Evolutionary conservation across 1,140 invertebrate genomes (phyloP).

Genomic region (Drosophila trapezifrons): DNA sequence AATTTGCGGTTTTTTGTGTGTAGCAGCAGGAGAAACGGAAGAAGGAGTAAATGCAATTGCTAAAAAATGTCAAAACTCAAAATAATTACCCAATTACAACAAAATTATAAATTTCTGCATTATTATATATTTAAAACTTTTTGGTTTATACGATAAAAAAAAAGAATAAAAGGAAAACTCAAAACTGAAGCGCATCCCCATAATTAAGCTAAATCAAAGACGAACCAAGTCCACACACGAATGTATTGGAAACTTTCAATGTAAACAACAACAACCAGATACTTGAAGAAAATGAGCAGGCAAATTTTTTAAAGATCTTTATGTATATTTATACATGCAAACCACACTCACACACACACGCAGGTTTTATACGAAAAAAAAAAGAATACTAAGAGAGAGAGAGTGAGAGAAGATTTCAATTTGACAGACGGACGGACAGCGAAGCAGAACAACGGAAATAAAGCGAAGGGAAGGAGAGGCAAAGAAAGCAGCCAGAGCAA

Average conservation of each 20-base stretch:
- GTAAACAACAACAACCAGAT: conserved; percentile 53
- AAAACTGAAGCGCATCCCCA: conserved; percentile 50
- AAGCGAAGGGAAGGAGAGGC: conserved; percentile 20
- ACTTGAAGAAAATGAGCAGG: conserved; percentile 52
- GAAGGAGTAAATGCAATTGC: conserved; percentile 38
- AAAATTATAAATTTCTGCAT: conserved; percentile 80
- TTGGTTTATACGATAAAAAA: conserved; percentile 77
- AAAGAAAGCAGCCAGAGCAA: conserved; percentile 8
- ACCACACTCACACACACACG: conserved; percentile 32
- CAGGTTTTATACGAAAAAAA: conserved; percentile 48
- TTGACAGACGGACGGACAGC: conserved; percentile 34
- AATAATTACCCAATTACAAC: conserved; percentile 60
- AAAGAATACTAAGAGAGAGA: conserved; percentile 27
- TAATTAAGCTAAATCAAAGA: conserved; percentile 41
- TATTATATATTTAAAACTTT: conserved; percentile 80
- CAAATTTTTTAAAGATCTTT: conserved; percentile 72
- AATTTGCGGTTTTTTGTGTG: conserved; percentile 50
- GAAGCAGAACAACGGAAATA: conserved; percentile 10
- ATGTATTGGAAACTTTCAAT: conserved; percentile 58
- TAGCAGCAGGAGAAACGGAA: conserved; percentile 34
- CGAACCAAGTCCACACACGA: conserved; percentile 33
- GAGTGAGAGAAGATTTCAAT: conserved; percentile 43
- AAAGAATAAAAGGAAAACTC: conserved; percentile 52
- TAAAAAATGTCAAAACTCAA: conserved; percentile 47
- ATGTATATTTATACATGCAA: conserved; percentile 64